Evolutionary conservation across 2,888 invertebrate species (phyloP), one percentile per base, ranked within the genome.

Genomic region (Hanleya hanleyi): DNA sequence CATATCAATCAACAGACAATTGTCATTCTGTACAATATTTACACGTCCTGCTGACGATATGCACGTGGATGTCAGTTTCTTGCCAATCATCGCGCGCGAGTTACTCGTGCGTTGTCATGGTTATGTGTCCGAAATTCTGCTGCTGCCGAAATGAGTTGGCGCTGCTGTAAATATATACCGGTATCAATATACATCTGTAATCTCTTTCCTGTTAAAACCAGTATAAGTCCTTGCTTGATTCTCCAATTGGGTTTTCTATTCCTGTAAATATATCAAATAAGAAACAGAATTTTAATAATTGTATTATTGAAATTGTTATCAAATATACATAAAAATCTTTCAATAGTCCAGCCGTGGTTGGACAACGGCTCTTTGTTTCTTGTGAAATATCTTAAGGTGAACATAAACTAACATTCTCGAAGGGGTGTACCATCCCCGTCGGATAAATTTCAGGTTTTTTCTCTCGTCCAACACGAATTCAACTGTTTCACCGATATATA

Each of bases 181-280:
- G 9, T 12, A 12, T 41, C 9, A 12, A 9, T 9, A 41, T 41
- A 12, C 18, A 12, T 41, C 41, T 18, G 18, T 9, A 9, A 41
- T 12, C 9, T 41, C 9, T 29, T 26, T 32, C 4, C 32, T 15
- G 26, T 57, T 29, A 57, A 57, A 57, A 57, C 57, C 57, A 57
- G 57, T 57, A 57, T 57, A 57, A 29, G 29, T 57, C 57, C 57
- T 57, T 57, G 32, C 57, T 57, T 12, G 57, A 26, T 29, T 57
- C 57, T 4, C 57, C 57, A 15, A 57, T 57, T 4, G 57, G 32
- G 29, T 57, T 57, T 29, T 57, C 57, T 29, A 57, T 4, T 29
- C 57, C 57, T 57, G 51, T n/a, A 57, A n/a, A n/a, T n/a, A n/a
- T 47, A 47, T n/a, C 18, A 47, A 18, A 47, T n/a, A 47, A 7